Percentiles rank a stretch among this genome's conserved stretches.
Conservation (phyloP, 2,113 vertebrate species). For the Psephotus haematonotus region DNA sequence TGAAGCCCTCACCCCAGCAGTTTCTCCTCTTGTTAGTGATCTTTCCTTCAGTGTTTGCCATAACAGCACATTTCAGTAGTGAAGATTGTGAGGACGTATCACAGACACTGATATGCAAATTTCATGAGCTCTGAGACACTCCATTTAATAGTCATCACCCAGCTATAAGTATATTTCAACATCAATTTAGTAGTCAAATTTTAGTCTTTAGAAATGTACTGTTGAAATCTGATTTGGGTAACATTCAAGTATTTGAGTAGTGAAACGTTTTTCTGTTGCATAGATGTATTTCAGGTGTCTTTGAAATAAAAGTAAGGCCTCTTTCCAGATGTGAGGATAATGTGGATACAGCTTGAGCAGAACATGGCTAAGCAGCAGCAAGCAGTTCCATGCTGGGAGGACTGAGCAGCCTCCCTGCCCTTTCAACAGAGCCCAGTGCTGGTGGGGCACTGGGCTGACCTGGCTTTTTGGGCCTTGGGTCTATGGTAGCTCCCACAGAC, state of each 20-base stretch:
- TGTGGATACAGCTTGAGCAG: neutral
- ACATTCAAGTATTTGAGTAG: neutral
- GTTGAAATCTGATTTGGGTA: neutral
- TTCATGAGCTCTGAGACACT: neutral
- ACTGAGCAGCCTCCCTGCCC: neutral
- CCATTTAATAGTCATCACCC: neutral
- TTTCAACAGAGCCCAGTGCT: rapidly evolving
- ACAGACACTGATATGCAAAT: neutral
- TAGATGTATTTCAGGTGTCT: neutral
- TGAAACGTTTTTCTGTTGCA: neutral
- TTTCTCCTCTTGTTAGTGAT: neutral
- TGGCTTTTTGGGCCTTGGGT: neutral
- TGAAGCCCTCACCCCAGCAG: neutral
- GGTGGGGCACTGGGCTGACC: neutral
- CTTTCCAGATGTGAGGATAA: neutral
- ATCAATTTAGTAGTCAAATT: neutral
- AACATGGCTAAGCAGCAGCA: rapidly evolving
- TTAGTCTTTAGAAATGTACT: neutral
- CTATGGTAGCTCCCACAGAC: neutral
- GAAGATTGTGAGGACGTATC: neutral
- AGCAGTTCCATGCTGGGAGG: neutral
- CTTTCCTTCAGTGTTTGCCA: neutral
- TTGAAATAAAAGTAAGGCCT: neutral
- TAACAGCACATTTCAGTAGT: neutral
- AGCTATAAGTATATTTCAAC: neutral